Percentiles rank a stretch among this genome's conserved stretches.
phyloP scores from a whole-genome alignment of 2,797 vertebrate species.

The Pelobates cultripes region DNA sequence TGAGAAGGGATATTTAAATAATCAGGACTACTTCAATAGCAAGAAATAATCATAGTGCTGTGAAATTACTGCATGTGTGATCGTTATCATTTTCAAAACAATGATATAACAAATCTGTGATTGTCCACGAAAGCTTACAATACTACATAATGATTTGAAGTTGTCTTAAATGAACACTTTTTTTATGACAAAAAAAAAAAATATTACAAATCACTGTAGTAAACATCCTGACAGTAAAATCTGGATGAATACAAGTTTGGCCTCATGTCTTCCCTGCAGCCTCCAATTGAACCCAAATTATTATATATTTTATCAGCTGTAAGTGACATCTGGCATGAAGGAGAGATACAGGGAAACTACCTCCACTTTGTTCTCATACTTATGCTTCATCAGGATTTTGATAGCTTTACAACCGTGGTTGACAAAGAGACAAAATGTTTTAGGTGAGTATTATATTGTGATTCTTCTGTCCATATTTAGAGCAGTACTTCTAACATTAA shows the following conservation, averaged over 20 bases:
- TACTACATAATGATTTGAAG: too few species aligned
- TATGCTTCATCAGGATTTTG: constrained; percentile 44
- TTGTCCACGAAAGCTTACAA: too few species aligned
- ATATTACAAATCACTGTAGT: neutral
- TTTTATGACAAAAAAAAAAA: too few species aligned
- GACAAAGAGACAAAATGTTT: constrained; percentile 35
- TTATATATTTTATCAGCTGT: constrained; percentile 41
- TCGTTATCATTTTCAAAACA: too few species aligned
- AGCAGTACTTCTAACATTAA: constrained; percentile 19
- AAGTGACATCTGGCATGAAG: constrained; percentile 40
- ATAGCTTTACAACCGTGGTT: constrained; percentile 41
- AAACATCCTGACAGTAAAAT: constrained; percentile 23
- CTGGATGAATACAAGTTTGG: constrained; percentile 16
- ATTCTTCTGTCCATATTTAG: constrained; percentile 6
- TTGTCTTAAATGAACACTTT: too few species aligned
- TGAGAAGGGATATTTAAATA: too few species aligned
- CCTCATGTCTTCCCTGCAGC: constrained; percentile 15
- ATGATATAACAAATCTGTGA: too few species aligned
- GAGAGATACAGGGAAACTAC: constrained; percentile 36
- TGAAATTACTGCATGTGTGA: too few species aligned
- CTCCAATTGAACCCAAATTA: constrained; percentile 41
- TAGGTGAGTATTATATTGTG: constrained; percentile 37
- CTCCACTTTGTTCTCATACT: constrained; percentile 38
- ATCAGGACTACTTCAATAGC: too few species aligned
- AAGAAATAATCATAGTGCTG: too few species aligned